Base-by-base conservation (phyloP, 2,888 invertebrate genomes). In the Stenoptilia bipunctidactyla region DNA sequence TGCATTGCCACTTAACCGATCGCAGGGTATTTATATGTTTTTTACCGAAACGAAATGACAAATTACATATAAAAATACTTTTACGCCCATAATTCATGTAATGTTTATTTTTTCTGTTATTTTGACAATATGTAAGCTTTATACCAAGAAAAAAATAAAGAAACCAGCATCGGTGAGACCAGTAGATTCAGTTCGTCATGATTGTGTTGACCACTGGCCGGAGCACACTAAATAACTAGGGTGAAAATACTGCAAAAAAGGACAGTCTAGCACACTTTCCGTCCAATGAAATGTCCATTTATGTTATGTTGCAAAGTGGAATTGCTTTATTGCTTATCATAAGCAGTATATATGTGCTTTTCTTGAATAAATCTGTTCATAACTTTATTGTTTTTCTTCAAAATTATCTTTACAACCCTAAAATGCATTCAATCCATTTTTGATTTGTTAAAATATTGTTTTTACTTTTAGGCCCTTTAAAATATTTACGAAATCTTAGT, bases 191-290 rank as follows among this genome's bases (percentile, higher is more conserved):
- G 40, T 49, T 4, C 15, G 49, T 30, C 49, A 40, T 43, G 50
- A 50, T 37, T 37, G 40, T 33, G 39, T 38, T 39, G 47, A 47
- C 33, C 48, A 50, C 34, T 51, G 47, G 44, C 48, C 51, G 13
- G 40, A 51, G 37, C 13, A 41, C 20, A 43, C 44, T 15, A 45
- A 41, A 6, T 50, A 46, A 35, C 47, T 45, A 34, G 34, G 51
- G n/a, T 51, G 51, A 37, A 48, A 48, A 35, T 45, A 46, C 15
- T 51, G 49, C 34, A 48, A 44, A 46, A 33, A 20, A n/a, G 46
- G 45, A 5, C 47, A 51, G 39, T 45, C 51, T 13, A 50, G 43
- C 46, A 49, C 47, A 15, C 37, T 42, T 33, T 49, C 47, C 40
- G 46, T 45, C 41, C 15, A 50, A 45, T 27, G 40, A 46, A 20